Base-by-base conservation (phyloP, 2,888 invertebrate genomes). In the Phaedon cochleariae region DNA sequence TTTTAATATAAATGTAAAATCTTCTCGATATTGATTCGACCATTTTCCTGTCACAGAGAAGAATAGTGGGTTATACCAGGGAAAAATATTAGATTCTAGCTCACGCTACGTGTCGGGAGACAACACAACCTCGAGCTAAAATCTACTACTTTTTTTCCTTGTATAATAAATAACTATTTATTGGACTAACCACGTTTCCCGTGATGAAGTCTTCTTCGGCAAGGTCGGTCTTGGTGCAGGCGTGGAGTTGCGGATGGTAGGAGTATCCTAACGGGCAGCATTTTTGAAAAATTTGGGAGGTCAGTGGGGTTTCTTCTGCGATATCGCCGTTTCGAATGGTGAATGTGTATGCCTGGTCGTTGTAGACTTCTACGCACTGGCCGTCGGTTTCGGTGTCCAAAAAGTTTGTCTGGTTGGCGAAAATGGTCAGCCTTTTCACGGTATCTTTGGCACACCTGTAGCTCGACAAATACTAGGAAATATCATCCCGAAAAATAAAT, bases 261-360 rank as follows among this genome's bases (percentile, higher is more conserved):
- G 65, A 34, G 63, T 73, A 71, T 4, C 73, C 67, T 0, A 74
- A 53, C 1, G 80, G 79, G 63, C 80, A 80, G 70, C 80, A 80
- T 73, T 80, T 80, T 21, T 73, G 73, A 53, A 77, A 76, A 41
- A 67, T 10, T 34, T 9, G 31, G 48, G 18, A 48, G 12, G 9
- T 12, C 10, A 52, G 18, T 17, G 5, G 22, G 22, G 22, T 53
- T 46, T 51, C 45, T 22, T 18, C 18, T n/a, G 53, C 21, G 21
- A 65, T 45, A n/a, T 37, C 18, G 4, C 45, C 57, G 17, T 9
- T 26, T 21, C 1, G 41, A 12, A 57, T 7, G 12, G 26, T 7
- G 12, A 67, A 59, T 10, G 15, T 59, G 3, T 59, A 53, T 18
- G 64, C 46, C 12, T 37, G 31, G 12, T 59, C 34, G 15, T 58